These are phyloP conservation scores for Uropsilus gracilis DNA, from an alignment of 2,113 vertebrate genomes.

Conservation along the genomic window DNA sequence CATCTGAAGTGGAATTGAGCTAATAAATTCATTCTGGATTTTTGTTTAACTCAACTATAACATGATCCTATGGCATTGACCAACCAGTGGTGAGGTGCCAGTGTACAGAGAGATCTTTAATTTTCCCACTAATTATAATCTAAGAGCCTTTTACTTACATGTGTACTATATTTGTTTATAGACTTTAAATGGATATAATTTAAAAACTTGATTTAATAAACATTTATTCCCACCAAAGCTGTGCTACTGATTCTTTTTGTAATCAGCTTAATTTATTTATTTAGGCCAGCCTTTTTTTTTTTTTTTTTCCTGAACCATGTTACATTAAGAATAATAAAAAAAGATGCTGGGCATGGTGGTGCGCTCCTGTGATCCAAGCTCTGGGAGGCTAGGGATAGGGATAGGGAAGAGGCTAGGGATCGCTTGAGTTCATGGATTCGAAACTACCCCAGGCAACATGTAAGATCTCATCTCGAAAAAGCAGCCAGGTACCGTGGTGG, in stretches of 20 bases:
- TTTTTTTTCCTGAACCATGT: background rate
- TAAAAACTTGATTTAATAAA: slow-evolving; percentile 84
- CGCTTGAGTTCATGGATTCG: too few species aligned
- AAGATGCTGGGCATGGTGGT: too few species aligned
- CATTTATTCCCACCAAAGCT: slow-evolving; percentile 57
- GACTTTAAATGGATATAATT: slow-evolving; percentile 72
- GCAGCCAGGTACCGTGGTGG: too few species aligned
- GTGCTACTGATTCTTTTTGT: background rate
- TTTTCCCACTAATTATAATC: slow-evolving; percentile 23
- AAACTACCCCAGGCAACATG: too few species aligned
- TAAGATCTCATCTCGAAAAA: too few species aligned
- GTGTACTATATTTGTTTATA: slow-evolving; percentile 75
- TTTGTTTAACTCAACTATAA: background rate
- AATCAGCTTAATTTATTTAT: background rate
- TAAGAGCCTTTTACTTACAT: slow-evolving; percentile 27
- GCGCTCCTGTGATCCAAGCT: too few species aligned
- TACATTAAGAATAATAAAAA: background rate
- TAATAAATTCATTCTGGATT: background rate
- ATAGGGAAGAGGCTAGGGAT: too few species aligned
- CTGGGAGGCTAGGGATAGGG: too few species aligned
- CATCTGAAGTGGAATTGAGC: background rate
- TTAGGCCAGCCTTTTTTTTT: background rate
- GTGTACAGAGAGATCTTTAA: background rate
- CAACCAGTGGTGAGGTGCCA: background rate
- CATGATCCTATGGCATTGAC: background rate